Percentiles rank a stretch among this genome's conserved stretches.
Conservation (phyloP, 2,113 vertebrate genomes). For the Anoura caudifer region DNA sequence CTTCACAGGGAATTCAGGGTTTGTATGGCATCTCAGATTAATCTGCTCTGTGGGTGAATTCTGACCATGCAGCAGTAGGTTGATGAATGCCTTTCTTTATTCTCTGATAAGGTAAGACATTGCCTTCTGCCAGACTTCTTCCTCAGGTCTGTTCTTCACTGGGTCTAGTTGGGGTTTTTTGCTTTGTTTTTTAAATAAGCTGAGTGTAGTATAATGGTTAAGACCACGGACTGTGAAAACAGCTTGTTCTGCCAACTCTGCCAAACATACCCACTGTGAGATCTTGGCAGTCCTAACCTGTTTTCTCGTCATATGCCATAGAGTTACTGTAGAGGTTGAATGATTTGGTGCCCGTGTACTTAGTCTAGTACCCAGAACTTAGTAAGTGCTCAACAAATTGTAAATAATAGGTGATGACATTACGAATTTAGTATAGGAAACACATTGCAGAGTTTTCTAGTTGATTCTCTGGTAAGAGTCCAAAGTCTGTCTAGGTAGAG, state of each 20-base stretch:
- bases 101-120: background rate
- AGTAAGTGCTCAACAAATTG: background rate
- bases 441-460: background rate
- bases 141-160: background rate
- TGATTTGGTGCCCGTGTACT: background rate
- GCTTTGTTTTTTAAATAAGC: background rate
- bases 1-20: background rate
- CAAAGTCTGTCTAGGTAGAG: background rate
- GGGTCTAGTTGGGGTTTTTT: background rate
- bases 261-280: background rate
- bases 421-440: background rate
- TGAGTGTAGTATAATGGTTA: background rate
- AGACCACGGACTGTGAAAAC: background rate
- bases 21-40: background rate
- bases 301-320: background rate
- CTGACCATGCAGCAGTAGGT: background rate
- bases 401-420: background rate
- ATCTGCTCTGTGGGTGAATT: background rate
- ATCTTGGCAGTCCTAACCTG: background rate
- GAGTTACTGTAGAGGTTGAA: background rate
- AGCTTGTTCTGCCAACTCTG: background rate
- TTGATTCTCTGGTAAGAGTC: background rate
- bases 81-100: background rate
- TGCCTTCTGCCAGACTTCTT: background rate
- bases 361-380: background rate